A percentile compares a stretch with the other conserved stretches of the same genome.
Conservation (phyloP, 2,113 vertebrate genomes). For the Natator depressus region DNA sequence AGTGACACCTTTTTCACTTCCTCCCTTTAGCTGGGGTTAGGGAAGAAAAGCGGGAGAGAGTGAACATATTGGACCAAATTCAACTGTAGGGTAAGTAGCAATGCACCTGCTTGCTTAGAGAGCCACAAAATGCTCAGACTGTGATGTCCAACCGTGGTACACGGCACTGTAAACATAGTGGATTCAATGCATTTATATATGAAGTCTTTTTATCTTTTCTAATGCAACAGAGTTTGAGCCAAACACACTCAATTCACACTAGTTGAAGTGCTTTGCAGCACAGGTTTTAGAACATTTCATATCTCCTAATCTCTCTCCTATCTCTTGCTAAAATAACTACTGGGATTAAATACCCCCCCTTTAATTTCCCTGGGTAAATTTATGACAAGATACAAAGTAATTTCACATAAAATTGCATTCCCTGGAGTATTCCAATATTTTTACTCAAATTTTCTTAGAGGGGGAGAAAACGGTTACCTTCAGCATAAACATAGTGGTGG, state of each 20-base stretch:
- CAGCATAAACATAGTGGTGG: neutral
- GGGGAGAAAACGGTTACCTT: neutral
- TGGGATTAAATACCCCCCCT: neutral
- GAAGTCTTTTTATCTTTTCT: neutral
- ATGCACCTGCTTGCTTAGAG: neutral
- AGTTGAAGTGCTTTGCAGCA: neutral
- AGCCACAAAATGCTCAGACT: neutral
- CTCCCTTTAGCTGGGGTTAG: neutral
- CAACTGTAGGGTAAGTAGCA: neutral
- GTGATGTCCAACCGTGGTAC: neutral
- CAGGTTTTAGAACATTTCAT: neutral
- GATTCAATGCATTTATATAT: neutral
- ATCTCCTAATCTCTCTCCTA: neutral
- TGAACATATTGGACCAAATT: neutral
- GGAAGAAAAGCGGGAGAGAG: neutral
- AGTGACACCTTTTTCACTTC: neutral
- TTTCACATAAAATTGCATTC: neutral
- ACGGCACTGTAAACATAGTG: neutral
- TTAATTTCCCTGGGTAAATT: neutral
- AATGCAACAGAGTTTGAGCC: neutral
- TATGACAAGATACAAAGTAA: neutral
- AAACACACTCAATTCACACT: neutral
- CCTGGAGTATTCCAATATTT: neutral
- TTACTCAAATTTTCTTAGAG: neutral
- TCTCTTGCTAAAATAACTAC: neutral